A percentile compares a stretch with the other conserved stretches of the same genome.
These are phyloP conservation scores for Myiagra hebetior DNA, from an alignment of 2,113 vertebrate species.

Conservation along the genomic window DNA sequence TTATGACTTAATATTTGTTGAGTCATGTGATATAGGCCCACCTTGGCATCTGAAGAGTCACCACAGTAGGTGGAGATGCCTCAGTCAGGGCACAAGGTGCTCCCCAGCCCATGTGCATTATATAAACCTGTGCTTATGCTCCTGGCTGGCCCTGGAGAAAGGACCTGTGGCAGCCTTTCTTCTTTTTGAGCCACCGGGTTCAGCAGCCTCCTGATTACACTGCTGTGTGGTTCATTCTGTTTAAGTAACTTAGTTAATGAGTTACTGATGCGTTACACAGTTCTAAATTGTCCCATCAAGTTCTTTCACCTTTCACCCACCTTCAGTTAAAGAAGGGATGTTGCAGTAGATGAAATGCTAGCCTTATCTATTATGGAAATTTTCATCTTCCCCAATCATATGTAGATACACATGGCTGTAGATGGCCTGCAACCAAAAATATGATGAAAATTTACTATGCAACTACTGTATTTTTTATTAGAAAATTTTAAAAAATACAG, in stretches of 20 bases:
- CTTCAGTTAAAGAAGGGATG: background rate
- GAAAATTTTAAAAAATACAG: background rate
- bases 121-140: fast-evolving
- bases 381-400: background rate
- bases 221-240: background rate
- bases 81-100: fast-evolving
- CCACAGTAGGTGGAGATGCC: fast-evolving
- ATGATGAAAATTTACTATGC: background rate
- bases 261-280: background rate
- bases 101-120: fast-evolving
- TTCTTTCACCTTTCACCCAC: background rate
- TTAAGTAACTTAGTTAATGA: background rate
- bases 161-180: background rate
- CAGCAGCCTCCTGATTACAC: background rate
- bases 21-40: background rate
- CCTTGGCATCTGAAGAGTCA: background rate
- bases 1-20: background rate
- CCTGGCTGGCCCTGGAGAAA: background rate
- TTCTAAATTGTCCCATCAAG: background rate
- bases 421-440: background rate
- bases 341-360: background rate
- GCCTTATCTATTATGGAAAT: background rate
- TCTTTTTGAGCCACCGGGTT: background rate
- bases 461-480: background rate
- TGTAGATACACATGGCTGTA: background rate